Conservation (phyloP, 2,888 invertebrate genomes). For the Fissipunctia ypsillon region DNA sequence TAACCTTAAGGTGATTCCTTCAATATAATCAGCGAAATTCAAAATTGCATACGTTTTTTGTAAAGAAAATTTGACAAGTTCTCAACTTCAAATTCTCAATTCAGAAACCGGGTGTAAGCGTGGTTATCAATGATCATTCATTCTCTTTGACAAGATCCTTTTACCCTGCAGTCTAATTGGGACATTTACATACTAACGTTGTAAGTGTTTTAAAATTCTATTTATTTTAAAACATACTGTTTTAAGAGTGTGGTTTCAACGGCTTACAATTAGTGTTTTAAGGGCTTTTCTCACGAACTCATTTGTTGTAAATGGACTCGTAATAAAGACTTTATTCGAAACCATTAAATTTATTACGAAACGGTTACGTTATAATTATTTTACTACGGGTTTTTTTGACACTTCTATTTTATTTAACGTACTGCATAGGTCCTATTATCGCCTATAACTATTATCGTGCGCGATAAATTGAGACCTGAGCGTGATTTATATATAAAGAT, state of each 20-base stretch:
- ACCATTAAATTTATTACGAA: constrained; percentile 1
- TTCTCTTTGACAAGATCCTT: background rate
- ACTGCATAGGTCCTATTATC: background rate
- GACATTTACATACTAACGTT: constrained; percentile 5
- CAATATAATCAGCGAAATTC: too few relatives aligned
- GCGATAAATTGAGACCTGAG: too few relatives aligned
- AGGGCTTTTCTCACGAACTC: constrained; percentile 23
- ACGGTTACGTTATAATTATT: background rate
- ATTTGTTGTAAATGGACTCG: constrained; percentile 52
- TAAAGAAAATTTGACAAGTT: background rate
- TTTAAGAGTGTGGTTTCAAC: constrained; percentile 29
- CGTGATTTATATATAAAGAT: too few relatives aligned
- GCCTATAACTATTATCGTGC: too few relatives aligned
- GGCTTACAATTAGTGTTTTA: constrained; percentile 42
- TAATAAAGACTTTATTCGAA: constrained; percentile 39
- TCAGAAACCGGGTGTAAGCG: background rate
- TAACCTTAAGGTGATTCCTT: too few relatives aligned
- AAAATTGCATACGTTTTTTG: background rate
- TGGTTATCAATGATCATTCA: background rate
- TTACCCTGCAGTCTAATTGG: background rate
- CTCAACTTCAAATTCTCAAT: background rate
- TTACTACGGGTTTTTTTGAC: constrained; percentile 3
- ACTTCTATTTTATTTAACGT: background rate
- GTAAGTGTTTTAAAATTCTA: constrained; percentile 13
- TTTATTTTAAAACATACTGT: constrained; percentile 43